These are phyloP conservation scores for Homarus americanus DNA, from an alignment of 1,140 invertebrate species.

Conservation along the genomic window DNA sequence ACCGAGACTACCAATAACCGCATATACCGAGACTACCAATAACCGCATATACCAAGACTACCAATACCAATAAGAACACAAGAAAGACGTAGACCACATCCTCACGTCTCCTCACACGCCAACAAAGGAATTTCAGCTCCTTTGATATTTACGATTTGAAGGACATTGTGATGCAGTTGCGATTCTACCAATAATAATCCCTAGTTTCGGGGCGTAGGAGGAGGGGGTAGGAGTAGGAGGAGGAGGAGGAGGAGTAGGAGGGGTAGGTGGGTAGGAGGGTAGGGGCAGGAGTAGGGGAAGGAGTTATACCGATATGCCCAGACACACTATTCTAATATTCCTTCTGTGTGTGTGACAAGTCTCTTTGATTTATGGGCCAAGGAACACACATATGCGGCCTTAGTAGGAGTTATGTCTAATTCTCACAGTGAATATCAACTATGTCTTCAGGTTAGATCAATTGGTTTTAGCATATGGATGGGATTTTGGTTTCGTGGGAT, in stretches of 20 bases:
- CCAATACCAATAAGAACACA: too few species aligned
- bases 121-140: constrained; percentile 18
- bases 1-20: too few species aligned
- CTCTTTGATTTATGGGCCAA: constrained; percentile 36
- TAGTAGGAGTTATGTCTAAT: constrained; percentile 46
- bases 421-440: constrained; percentile 36
- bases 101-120: too few species aligned
- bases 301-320: too few species aligned
- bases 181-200: constrained; percentile 37
- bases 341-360: constrained; percentile 48
- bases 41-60: too few species aligned
- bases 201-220: background rate
- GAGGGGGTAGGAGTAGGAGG: too few species aligned
- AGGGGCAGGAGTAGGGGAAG: background rate
- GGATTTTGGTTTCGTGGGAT: too few species aligned
- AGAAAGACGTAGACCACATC: too few species aligned
- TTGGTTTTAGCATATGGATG: too few species aligned
- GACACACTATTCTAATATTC: constrained; percentile 45
- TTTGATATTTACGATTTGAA: constrained; percentile 40
- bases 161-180: constrained; percentile 40
- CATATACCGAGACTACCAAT: too few species aligned
- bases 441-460: background rate
- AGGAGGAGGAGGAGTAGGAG: too few species aligned
- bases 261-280: too few species aligned
- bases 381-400: background rate